A percentile compares a stretch with the other conserved stretches of the same genome.
Evolutionary conservation across 2,113 vertebrate genomes (phyloP).

Genomic region (Gopherus evgoodei): DNA sequence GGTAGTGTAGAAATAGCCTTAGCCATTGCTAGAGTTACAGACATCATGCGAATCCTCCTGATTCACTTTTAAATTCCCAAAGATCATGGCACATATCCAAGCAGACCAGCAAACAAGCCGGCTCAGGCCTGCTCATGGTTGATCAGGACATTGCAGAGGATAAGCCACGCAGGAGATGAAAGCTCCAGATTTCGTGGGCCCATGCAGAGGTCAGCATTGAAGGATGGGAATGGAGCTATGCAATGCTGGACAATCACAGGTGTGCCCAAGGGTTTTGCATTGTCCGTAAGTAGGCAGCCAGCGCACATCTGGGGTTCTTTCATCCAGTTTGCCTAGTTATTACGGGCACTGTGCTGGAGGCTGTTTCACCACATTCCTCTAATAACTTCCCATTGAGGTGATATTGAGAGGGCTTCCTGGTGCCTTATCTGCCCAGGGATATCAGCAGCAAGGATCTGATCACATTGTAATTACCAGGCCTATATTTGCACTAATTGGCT

Average conservation of each 20-base stretch:
- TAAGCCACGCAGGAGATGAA: not conserved
- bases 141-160: not conserved
- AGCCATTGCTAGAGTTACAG: not conserved
- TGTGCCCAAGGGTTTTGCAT: not conserved
- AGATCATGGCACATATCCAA: not conserved
- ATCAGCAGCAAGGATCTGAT: conserved; percentile 66
- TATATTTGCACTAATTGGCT: conserved; percentile 80
- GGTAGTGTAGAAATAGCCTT: not conserved
- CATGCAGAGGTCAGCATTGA: not conserved
- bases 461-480: conserved; percentile 70
- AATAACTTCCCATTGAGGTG: not conserved
- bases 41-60: not conserved
- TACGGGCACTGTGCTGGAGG: not conserved
- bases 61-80: not conserved
- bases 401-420: not conserved
- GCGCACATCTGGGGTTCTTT: not conserved
- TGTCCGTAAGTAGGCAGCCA: fast-evolving
- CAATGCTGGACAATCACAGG: not conserved
- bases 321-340: not conserved
- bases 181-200: not conserved
- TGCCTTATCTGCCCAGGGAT: conserved; percentile 56
- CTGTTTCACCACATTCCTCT: not conserved
- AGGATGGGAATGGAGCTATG: not conserved
- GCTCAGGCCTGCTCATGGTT: not conserved
- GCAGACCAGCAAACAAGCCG: not conserved